Conservation (phyloP, 2,113 vertebrate species). For the Lethenteron reissneri region DNA sequence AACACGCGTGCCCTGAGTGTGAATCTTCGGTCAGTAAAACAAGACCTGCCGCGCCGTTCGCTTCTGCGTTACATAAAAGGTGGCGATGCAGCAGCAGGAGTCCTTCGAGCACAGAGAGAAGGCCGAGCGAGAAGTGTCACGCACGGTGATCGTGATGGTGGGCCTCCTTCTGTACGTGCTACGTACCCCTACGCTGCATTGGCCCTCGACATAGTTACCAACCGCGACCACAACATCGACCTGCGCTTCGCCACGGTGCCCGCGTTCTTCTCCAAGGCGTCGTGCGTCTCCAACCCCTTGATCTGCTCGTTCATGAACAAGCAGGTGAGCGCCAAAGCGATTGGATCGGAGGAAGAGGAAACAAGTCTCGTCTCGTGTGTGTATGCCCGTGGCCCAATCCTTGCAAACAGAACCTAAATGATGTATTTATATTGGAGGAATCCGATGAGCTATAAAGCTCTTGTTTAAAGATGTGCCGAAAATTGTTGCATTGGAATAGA, state of each 20-base stretch:
- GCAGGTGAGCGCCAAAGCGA: conserved; percentile 22
- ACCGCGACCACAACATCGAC: conserved; percentile 24
- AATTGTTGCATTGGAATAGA: too few species aligned
- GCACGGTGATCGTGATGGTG: conserved; percentile 48
- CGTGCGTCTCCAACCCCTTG: conserved; percentile 44
- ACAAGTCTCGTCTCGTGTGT: too few species aligned
- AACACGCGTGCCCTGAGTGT: too few species aligned
- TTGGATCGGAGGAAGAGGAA: too few species aligned
- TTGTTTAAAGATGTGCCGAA: too few species aligned
- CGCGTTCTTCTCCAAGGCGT: conserved; percentile 46
- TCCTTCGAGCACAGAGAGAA: conserved; percentile 48
- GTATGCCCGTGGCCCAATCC: too few species aligned
- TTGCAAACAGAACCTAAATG: too few species aligned
- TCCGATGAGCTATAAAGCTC: too few species aligned
- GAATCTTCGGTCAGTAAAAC: too few species aligned
- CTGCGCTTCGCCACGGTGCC: conserved; percentile 40
- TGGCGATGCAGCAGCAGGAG: conserved; percentile 46
- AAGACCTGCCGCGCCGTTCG: too few species aligned
- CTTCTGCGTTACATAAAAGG: conserved; percentile 17
- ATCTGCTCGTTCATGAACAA: conserved; percentile 63
- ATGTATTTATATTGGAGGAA: too few species aligned
- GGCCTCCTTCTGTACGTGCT: conserved; percentile 37
- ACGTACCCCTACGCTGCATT: conserved; percentile 29
- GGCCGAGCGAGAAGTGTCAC: conserved; percentile 43
- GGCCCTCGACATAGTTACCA: conserved; percentile 32